A percentile compares a stretch with the other conserved stretches of the same genome.
Conservation (phyloP, 30 jellyfish, hydroid and myxozoan genomes). For the Hydractinia symbiolongicarpus region DNA sequence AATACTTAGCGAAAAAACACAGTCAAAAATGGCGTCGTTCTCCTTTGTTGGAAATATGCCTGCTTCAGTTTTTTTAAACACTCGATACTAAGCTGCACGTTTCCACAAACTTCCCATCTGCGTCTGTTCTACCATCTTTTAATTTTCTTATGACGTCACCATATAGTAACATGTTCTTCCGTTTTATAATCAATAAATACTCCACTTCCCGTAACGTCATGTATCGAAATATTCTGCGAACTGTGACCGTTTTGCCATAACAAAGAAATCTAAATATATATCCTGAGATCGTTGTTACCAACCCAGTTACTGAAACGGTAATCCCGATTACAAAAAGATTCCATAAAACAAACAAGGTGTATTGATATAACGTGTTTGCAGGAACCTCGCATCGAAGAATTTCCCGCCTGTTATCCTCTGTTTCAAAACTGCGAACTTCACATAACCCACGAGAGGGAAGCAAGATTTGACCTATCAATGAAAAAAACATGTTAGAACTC, state of each 20-base stretch:
- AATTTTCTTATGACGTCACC: neutral
- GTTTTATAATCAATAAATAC: neutral
- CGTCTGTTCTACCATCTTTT: constrained; percentile 4
- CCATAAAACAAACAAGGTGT: neutral
- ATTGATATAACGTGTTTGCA: neutral
- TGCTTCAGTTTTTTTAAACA: too few species aligned
- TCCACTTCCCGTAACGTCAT: neutral
- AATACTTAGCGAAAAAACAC: too few species aligned
- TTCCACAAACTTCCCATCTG: neutral
- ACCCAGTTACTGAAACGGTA: neutral
- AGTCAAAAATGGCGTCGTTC: too few species aligned
- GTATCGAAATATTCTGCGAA: neutral
- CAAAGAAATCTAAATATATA: neutral
- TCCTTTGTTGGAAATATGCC: too few species aligned
- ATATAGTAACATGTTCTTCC: neutral
- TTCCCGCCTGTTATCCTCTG: neutral
- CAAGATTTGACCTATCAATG: neutral
- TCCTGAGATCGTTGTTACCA: neutral
- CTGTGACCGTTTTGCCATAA: neutral
- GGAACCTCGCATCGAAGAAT: neutral
- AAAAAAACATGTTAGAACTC: too few species aligned
- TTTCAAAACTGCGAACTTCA: neutral
- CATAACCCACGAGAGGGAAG: constrained; percentile 4
- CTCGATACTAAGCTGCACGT: too few species aligned
- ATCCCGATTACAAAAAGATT: neutral